A percentile compares a stretch with the other conserved stretches of the same genome.
phyloP scores from a whole-genome alignment of 2,888 invertebrate species.

The Pilophorus perplexus region DNA sequence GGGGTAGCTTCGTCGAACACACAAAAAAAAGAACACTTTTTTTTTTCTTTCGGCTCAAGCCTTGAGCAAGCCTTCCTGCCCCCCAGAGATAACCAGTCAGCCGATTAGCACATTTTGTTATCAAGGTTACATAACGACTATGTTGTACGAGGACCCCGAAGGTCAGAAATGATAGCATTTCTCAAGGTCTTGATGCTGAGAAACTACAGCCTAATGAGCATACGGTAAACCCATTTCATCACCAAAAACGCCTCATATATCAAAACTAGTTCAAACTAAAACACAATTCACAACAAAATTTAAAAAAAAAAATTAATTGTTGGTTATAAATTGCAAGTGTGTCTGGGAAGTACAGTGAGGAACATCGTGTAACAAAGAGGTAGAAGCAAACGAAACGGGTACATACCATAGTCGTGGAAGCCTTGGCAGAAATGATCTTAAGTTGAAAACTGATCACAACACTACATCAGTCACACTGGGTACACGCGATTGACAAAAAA shows the following conservation, averaged over 20 bases:
- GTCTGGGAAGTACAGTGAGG: no score
- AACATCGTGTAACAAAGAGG: no score
- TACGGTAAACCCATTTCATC: no score
- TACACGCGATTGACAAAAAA: constrained; percentile 25
- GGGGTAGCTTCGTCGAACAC: not conserved
- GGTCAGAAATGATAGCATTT: constrained; percentile 15
- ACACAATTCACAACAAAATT: no score
- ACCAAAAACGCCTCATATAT: no score
- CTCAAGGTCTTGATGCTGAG: constrained; percentile 31
- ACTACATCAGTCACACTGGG: constrained; percentile 29
- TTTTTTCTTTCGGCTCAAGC: not conserved
- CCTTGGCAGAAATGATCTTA: no score
- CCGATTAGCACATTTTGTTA: constrained; percentile 26
- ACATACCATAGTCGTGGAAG: no score
- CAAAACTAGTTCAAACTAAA: no score
- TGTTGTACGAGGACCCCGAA: constrained; percentile 9
- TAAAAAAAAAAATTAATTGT: no score
- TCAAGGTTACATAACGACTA: constrained; percentile 16
- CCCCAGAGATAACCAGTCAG: not conserved
- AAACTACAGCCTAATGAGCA: no score
- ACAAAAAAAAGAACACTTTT: not conserved
- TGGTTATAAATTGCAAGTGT: no score
- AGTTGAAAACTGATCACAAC: constrained; percentile 36
- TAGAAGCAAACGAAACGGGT: no score
- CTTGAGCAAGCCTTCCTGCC: not conserved